A percentile compares a stretch with the other conserved stretches of the same genome.
Evolutionary conservation across 2,797 vertebrate species (phyloP).

Genomic region (Pseudocheirus occidentalis): DNA sequence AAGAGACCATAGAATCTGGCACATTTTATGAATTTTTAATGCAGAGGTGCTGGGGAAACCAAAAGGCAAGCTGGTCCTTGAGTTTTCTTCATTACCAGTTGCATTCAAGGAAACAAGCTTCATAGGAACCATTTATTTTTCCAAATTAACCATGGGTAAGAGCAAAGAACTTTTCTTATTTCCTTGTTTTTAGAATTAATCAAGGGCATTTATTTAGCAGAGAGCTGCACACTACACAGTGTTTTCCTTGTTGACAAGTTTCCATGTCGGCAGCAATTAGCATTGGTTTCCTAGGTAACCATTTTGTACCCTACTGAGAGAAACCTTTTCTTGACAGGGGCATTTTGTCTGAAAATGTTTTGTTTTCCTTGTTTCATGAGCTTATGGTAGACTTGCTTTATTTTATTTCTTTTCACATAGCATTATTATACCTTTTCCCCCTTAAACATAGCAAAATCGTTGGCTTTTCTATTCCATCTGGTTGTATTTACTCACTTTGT

Average conservation of each 20-base stretch:
- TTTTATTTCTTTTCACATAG: constrained; percentile 75
- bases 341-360: constrained; percentile 83
- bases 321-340: constrained; percentile 81
- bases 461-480: constrained; percentile 69
- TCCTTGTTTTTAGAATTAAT: constrained; percentile 66
- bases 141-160: constrained; percentile 50
- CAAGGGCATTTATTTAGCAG: constrained; percentile 68
- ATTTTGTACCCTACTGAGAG: constrained; percentile 81
- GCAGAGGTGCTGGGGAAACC: constrained; percentile 61
- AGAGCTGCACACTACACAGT: constrained; percentile 70
- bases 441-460: constrained; percentile 73
- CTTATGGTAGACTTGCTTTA: constrained; percentile 69
- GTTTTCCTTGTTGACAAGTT: constrained; percentile 79
- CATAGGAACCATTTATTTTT: constrained; percentile 64
- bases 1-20: neutral
- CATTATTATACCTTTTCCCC: constrained; percentile 62
- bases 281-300: constrained; percentile 85
- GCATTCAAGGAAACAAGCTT: constrained; percentile 45
- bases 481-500: constrained; percentile 66
- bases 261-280: constrained; percentile 82
- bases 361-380: constrained; percentile 81
- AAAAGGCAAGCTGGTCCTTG: constrained; percentile 53
- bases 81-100: constrained; percentile 23
- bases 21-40: constrained; percentile 48
- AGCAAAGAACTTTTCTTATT: constrained; percentile 57